Conservation (phyloP, 2,113 vertebrate species). For the Lampris incognitus region DNA sequence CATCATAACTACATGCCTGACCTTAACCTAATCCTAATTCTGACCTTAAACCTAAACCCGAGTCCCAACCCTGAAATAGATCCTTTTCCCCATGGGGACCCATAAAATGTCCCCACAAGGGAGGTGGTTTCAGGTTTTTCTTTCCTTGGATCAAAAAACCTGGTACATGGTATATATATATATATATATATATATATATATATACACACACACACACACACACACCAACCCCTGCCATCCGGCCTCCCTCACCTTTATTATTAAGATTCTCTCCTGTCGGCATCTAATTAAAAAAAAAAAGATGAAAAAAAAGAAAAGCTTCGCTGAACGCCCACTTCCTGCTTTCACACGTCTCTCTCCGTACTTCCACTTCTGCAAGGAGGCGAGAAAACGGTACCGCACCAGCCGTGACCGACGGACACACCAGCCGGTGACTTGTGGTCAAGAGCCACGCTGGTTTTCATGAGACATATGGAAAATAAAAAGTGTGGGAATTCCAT, state of each 20-base stretch:
- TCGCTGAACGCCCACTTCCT: conserved; percentile 49
- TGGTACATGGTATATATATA: no score
- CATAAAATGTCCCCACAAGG: no score
- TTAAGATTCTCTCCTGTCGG: conserved; percentile 51
- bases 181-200: no score
- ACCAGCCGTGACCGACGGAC: conserved; percentile 24
- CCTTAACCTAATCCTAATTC: no score
- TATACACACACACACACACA: no score
- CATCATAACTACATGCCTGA: no score
- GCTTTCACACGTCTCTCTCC: conserved; percentile 30
- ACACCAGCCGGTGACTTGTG: conserved; percentile 1
- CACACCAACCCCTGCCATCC: conserved; percentile 39
- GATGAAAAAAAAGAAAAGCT: conserved; percentile 14
- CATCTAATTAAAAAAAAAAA: conserved; percentile 76
- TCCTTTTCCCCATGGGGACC: no score
- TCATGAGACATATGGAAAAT: conserved; percentile 11
- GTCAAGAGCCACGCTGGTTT: not conserved
- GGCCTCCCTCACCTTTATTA: conserved; percentile 36
- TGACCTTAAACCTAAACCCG: no score
- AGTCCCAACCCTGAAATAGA: no score
- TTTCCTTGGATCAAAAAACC: no score
- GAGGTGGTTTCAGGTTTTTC: no score
- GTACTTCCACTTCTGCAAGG: conserved; percentile 41
- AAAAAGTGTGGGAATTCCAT: conserved; percentile 1
- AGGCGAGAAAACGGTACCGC: conserved; percentile 29